Evolutionary conservation across 2,113 vertebrate genomes (phyloP).

Genomic region (Sakesphorus luctuosus): DNA sequence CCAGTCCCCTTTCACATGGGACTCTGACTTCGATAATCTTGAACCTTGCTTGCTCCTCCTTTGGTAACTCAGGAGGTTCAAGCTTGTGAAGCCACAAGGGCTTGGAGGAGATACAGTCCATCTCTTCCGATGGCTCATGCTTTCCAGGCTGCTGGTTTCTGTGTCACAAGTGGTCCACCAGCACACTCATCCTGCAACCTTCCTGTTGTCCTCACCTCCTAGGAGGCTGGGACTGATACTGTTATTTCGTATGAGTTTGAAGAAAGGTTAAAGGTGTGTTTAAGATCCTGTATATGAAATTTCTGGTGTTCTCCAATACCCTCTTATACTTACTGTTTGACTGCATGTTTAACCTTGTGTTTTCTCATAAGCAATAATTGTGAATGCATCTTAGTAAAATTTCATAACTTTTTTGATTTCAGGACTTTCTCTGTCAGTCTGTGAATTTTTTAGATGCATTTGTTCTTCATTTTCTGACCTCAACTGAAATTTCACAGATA

Average conservation of each 20-base stretch:
- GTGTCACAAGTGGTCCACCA: background rate
- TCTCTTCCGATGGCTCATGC: background rate
- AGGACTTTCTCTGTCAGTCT: background rate
- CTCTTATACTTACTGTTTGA: background rate
- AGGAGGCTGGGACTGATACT: fast-evolving
- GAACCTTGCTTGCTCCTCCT: background rate
- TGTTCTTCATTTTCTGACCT: background rate
- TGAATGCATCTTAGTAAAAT: background rate
- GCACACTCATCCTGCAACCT: background rate
- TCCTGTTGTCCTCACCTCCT: background rate
- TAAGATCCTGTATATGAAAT: background rate
- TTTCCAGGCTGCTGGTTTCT: background rate
- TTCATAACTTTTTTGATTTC: background rate
- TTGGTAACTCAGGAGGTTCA: background rate
- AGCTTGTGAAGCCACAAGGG: background rate
- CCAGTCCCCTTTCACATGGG: background rate
- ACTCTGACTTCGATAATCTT: background rate
- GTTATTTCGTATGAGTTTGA: background rate
- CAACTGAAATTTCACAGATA: background rate
- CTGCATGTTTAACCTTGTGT: background rate
- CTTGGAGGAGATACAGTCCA: background rate
- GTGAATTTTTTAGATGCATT: background rate
- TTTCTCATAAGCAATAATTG: background rate
- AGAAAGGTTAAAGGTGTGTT: background rate
- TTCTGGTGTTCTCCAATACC: background rate